A percentile compares a stretch with the other conserved stretches of the same genome.
phyloP scores from a whole-genome alignment of 2,797 vertebrate species.

The Champsocephalus gunnari region DNA sequence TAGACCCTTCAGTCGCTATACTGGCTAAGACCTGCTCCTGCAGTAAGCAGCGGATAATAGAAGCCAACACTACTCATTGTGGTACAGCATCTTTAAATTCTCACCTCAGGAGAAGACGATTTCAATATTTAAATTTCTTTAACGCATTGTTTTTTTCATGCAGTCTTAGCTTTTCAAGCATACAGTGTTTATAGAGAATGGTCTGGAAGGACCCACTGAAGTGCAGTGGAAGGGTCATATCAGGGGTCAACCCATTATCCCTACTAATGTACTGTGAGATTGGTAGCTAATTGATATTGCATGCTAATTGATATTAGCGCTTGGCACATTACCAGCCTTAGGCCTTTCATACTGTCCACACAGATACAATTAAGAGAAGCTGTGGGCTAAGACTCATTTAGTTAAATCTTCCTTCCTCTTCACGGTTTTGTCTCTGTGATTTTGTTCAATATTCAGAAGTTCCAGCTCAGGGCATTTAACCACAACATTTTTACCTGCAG shows the following conservation, averaged over 20 bases:
- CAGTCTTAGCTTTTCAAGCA: constrained; percentile 38
- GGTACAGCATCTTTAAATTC: constrained; percentile 48
- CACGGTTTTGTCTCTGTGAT: constrained; percentile 62
- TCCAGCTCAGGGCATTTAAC: constrained; percentile 20
- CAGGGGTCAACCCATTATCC: constrained; percentile 82
- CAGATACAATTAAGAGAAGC: constrained; percentile 57
- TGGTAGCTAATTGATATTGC: constrained; percentile 85
- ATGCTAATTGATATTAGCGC: constrained; percentile 83
- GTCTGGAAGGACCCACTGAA: constrained; percentile 60
- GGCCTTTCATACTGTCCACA: constrained; percentile 61
- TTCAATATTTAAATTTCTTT: constrained; percentile 60
- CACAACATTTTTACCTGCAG: constrained; percentile 17
- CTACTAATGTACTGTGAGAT: constrained; percentile 86
- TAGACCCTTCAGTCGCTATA: constrained; percentile 74
- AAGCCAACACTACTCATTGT: constrained; percentile 57
- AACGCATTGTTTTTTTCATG: constrained; percentile 56
- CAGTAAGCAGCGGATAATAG: constrained; percentile 58
- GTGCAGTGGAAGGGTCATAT: constrained; percentile 62
- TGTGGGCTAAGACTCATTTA: constrained; percentile 65
- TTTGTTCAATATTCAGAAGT: constrained; percentile 51
- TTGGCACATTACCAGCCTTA: constrained; percentile 50
- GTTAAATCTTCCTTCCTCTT: constrained; percentile 58
- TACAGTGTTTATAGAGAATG: constrained; percentile 52
- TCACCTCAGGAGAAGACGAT: constrained; percentile 51
- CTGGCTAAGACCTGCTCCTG: constrained; percentile 58